A percentile compares a stretch with the other conserved stretches of the same genome.
phyloP scores from a whole-genome alignment of 2,113 vertebrate genomes.

The Onychostruthus taczanowskii region DNA sequence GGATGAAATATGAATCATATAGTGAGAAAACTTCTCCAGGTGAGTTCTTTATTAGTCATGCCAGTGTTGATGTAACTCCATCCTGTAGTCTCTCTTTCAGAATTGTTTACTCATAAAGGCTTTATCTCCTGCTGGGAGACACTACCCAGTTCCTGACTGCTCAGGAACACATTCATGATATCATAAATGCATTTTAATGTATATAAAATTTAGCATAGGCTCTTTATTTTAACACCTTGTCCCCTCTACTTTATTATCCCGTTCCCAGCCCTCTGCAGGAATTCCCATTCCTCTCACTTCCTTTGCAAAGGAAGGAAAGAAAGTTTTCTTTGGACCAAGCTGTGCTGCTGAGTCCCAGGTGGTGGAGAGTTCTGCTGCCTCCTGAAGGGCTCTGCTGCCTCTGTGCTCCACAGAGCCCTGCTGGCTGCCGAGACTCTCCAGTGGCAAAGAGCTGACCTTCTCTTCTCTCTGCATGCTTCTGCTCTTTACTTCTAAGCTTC shows the following conservation, averaged over 20 bases:
- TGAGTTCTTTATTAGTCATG: background rate
- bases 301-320: background rate
- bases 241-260: too few species aligned
- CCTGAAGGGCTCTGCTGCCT: background rate
- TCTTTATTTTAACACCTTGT: background rate
- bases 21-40: background rate
- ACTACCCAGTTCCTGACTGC: background rate
- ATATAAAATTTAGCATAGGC: background rate
- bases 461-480: background rate
- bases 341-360: background rate
- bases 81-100: background rate
- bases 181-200: background rate
- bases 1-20: background rate
- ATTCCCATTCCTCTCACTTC: background rate
- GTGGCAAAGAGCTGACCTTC: background rate
- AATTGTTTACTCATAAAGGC: background rate
- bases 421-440: fast-evolving
- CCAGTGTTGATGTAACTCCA: background rate
- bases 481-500: background rate
- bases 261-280: background rate
- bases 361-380: background rate
- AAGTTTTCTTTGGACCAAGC: background rate
- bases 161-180: background rate
- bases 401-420: fast-evolving
- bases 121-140: background rate